Evolutionary conservation across 2,888 invertebrate species (phyloP).

Genomic region (Rugalucina vietnamica): DNA sequence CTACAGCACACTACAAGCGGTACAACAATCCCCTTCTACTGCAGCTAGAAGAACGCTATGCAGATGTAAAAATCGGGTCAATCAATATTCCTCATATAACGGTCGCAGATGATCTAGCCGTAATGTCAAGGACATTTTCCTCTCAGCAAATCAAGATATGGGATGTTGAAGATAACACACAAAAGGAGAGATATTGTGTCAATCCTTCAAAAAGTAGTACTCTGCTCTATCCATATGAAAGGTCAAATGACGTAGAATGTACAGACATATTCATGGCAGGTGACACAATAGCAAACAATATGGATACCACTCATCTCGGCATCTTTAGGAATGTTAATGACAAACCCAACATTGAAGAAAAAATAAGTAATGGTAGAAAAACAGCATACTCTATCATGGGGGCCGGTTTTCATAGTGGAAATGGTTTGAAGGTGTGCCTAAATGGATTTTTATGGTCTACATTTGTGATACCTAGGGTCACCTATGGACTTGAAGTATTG

Average conservation of each 20-base stretch:
- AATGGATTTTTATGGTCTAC: not conserved
- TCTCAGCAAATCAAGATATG: not conserved
- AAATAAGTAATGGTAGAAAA: not conserved
- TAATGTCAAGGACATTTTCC: not conserved
- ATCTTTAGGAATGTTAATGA: not conserved
- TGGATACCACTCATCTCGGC: not conserved
- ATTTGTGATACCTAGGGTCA: not conserved
- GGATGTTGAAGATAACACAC: not conserved
- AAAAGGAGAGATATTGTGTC: not conserved
- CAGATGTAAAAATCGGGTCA: not conserved
- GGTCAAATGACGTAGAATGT: not conserved
- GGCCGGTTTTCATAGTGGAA: constrained; percentile 13
- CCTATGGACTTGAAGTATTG: not conserved
- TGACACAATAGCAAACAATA: not conserved
- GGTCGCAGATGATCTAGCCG: not conserved
- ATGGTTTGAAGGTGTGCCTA: constrained; percentile 1
- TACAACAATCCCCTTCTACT: not conserved
- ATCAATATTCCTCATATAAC: no score
- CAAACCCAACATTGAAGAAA: not conserved
- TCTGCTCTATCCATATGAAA: no score
- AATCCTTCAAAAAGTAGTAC: constrained; percentile 2
- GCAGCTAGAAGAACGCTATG: not conserved
- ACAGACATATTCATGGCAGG: not conserved
- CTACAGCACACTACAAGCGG: constrained; percentile 1
- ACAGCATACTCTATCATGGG: constrained; percentile 17